Evolutionary conservation across 2,113 vertebrate species (phyloP), one percentile per base, ranked within the genome.

Genomic region (Dipodomys spectabilis): DNA sequence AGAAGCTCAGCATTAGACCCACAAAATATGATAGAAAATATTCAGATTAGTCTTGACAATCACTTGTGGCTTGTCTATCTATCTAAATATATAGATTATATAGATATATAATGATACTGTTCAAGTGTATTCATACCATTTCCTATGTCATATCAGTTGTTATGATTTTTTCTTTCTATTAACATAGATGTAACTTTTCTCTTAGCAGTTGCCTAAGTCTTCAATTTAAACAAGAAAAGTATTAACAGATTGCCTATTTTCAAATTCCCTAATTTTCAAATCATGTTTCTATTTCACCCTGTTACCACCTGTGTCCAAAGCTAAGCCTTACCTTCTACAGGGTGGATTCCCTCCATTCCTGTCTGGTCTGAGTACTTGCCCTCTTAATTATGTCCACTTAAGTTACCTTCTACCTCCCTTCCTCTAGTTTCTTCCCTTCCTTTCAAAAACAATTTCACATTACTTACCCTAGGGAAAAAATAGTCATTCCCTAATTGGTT

Each of bases 361-460:
- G 86, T 81, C 83, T 94, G 23, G 22, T 79, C 39, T 81, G 64
- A 88, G 83, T 86, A 84, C 64, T 73, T 93, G 85, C 69, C 23
- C 35, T 92, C 62, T 86, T 83, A 68, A 32, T 92, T 60, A 89
- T 81, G 53, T 73, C 10, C 12, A 65, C 19, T 93, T 71, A 57
- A 60, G 77, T 89, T 57, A 78, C 83, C 39, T 60, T 35, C 25
- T n/a, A 60, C 64, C 8, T 89, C 86, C 10, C 44, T 81, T 78
- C 53, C 79, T 44, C 67, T 74, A 67, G 71, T 44, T 86, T 57
- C n/a, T 75, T 94, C 85, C 57, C 28, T 93, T 95, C 82, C 92
- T 89, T 95, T 93, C 74, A 83, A 84, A 95, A 96, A 94, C 81
- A 96, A 82, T 4, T 35, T 92, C 77, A 62, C 27, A 74, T 84